phyloP scores from a whole-genome alignment of 2,797 vertebrate genomes.

The Centropyge bicolor region DNA sequence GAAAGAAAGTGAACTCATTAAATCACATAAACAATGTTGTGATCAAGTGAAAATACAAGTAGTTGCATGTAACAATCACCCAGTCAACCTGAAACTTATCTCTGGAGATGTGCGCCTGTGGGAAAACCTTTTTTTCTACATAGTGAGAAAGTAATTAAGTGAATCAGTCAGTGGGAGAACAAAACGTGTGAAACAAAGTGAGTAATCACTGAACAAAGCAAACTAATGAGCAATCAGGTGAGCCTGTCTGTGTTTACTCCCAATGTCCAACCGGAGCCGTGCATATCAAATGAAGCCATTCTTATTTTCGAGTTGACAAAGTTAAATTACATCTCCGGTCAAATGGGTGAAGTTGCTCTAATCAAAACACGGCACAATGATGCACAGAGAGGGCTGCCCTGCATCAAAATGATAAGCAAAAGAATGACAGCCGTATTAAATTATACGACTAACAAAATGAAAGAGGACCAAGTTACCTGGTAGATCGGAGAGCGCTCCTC shows the following conservation, averaged over 20 bases:
- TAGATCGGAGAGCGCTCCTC: slow-evolving; percentile 87
- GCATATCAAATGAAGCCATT: neutral
- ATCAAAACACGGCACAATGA: slow-evolving; percentile 12
- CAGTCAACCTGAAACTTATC: slow-evolving; percentile 4
- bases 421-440: neutral
- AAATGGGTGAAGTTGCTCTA: slow-evolving; percentile 14
- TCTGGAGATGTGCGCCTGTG: neutral
- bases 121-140: slow-evolving; percentile 8
- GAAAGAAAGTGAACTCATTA: neutral
- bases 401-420: slow-evolving; percentile 13
- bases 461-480: slow-evolving; percentile 84
- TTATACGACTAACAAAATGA: neutral
- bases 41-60: neutral
- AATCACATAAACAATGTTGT: neutral
- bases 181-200: slow-evolving; percentile 35
- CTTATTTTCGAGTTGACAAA: neutral
- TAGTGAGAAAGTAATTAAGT: slow-evolving; percentile 28
- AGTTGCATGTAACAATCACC: accelerated
- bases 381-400: slow-evolving; percentile 13
- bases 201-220: slow-evolving; percentile 54
- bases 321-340: slow-evolving; percentile 5
- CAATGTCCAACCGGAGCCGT: slow-evolving; percentile 17
- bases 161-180: slow-evolving; percentile 19
- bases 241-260: slow-evolving; percentile 24
- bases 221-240: slow-evolving; percentile 59